These are phyloP conservation scores for Arenaria interpres DNA, from an alignment of 2,113 vertebrate species.

Conservation along the genomic window DNA sequence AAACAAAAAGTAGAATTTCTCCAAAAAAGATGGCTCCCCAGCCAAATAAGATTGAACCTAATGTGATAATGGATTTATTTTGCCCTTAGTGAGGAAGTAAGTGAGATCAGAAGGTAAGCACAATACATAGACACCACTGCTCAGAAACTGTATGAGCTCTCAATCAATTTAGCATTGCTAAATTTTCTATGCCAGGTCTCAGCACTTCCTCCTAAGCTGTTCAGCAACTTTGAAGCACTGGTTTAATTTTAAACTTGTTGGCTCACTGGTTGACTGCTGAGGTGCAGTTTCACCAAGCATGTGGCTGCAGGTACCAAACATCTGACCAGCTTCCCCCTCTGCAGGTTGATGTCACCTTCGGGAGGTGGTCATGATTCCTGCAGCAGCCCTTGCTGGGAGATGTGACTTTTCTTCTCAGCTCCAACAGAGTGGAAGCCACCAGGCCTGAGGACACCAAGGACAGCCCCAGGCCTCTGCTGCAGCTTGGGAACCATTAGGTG, in stretches of 20 bases:
- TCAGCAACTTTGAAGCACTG: not conserved
- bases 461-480: not conserved
- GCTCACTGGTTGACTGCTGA: not conserved
- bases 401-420: not conserved
- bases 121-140: not conserved
- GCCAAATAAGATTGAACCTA: not conserved
- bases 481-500: not conserved
- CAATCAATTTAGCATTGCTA: not conserved
- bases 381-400: not conserved
- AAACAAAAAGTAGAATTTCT: not conserved
- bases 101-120: not conserved
- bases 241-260: not conserved
- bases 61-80: not conserved
- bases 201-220: not conserved
- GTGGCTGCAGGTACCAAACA: fast-evolving
- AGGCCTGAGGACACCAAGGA: not conserved
- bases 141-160: not conserved
- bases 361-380: fast-evolving
- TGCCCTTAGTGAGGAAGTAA: not conserved
- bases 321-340: not conserved
- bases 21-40: not conserved
- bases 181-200: not conserved
- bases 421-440: not conserved
- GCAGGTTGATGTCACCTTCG: not conserved
- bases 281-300: fast-evolving